phyloP scores from a whole-genome alignment of 2,888 invertebrate species.

The Odontomyia ornata region DNA sequence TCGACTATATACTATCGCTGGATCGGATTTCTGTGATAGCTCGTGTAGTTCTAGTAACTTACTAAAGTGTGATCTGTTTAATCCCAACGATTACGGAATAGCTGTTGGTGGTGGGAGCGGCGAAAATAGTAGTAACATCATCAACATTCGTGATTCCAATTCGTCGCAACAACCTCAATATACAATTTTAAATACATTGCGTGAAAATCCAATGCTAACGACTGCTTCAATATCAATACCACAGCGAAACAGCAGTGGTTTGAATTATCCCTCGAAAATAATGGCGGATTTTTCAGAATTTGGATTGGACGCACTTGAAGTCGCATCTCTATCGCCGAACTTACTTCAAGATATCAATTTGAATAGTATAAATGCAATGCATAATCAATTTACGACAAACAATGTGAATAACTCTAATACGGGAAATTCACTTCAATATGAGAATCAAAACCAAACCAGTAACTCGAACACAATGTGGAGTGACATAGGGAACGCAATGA shows the following conservation, averaged over 20 bases:
- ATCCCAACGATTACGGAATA: constrained; percentile 50
- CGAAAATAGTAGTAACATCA: constrained; percentile 50
- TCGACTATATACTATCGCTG: constrained; percentile 62
- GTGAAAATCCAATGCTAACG: constrained; percentile 58
- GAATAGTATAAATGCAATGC: constrained; percentile 54
- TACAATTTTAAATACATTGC: constrained; percentile 51
- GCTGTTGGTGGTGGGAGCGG: constrained; percentile 44
- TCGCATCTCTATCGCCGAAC: constrained; percentile 61
- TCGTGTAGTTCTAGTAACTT: constrained; percentile 63
- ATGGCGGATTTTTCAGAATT: constrained; percentile 62
- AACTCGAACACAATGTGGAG: constrained; percentile 64
- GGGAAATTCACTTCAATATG: constrained; percentile 55
- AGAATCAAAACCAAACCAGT: constrained; percentile 55
- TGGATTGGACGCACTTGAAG: constrained; percentile 61
- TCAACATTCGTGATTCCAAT: constrained; percentile 52
- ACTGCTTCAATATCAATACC: constrained; percentile 75
- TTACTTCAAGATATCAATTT: constrained; percentile 61
- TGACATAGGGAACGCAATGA: constrained; percentile 63
- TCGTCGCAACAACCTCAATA: constrained; percentile 53
- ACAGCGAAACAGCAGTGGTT: constrained; percentile 63
- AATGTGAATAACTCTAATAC: constrained; percentile 21
- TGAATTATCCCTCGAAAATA: constrained; percentile 51
- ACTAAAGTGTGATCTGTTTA: constrained; percentile 57
- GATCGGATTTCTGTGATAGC: constrained; percentile 63
- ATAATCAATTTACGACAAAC: constrained; percentile 15